phyloP scores from a whole-genome alignment of 1,140 invertebrate genomes.

The Ruditapes philippinarum region DNA sequence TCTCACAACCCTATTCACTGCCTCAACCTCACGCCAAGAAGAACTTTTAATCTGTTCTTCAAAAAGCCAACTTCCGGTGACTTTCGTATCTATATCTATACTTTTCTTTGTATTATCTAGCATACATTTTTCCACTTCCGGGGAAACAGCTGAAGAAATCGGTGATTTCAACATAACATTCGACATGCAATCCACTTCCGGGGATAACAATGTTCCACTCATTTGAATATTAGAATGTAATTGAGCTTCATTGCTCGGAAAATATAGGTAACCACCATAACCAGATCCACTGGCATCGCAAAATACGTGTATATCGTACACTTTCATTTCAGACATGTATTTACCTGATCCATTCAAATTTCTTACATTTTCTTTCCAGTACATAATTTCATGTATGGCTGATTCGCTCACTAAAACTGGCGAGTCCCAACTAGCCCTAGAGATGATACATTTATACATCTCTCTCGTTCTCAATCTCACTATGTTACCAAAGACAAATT shows the following conservation, averaged over 20 bases:
- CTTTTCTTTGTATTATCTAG: background rate
- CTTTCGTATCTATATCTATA: background rate
- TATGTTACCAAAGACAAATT: constrained; percentile 41
- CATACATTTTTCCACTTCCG: background rate
- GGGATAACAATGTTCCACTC: background rate
- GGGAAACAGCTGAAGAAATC: background rate
- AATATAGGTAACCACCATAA: constrained; percentile 17
- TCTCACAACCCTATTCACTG: constrained; percentile 39
- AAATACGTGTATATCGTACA: background rate
- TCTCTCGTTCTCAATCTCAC: constrained; percentile 41
- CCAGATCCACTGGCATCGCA: constrained; percentile 49
- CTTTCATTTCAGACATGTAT: background rate
- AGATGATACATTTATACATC: constrained; percentile 56
- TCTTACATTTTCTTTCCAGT: constrained; percentile 44
- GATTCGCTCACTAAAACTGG: background rate
- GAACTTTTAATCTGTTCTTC: constrained; percentile 8
- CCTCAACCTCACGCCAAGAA: constrained; percentile 52
- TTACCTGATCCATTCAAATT: constrained; percentile 45
- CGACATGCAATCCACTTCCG: background rate
- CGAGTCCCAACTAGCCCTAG: constrained; percentile 48
- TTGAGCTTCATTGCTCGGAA: background rate
- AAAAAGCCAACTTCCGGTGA: constrained; percentile 1
- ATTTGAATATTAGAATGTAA: background rate
- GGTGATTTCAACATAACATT: background rate
- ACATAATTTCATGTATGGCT: constrained; percentile 19